Evolutionary conservation across 2,113 vertebrate genomes (phyloP).

Genomic region (Semnornis frantzii): DNA sequence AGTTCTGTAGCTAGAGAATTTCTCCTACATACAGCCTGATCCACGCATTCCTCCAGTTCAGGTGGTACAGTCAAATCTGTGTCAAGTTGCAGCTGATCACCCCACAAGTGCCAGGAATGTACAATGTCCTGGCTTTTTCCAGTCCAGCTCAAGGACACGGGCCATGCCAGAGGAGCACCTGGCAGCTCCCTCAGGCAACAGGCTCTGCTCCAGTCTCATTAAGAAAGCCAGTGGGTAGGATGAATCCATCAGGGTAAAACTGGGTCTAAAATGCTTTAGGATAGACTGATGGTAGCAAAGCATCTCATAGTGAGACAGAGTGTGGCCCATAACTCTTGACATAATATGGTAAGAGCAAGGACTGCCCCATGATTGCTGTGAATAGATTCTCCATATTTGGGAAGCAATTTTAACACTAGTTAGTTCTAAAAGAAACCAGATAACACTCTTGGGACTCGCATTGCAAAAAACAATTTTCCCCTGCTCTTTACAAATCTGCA

Average conservation of each 20-base stretch:
- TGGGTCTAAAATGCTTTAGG: neutral
- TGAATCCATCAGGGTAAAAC: neutral
- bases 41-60: neutral
- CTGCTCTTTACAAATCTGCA: neutral
- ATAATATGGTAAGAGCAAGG: neutral
- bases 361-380: accelerated
- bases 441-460: neutral
- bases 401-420: neutral
- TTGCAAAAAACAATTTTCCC: neutral
- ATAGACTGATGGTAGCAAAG: neutral
- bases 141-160: constrained; percentile 2
- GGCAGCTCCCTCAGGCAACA: constrained; percentile 5
- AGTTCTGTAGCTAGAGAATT: neutral
- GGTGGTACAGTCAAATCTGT: neutral
- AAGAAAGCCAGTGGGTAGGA: neutral
- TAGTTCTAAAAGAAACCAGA: neutral
- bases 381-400: neutral
- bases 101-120: neutral
- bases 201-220: constrained; percentile 30
- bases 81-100: neutral
- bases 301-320: neutral
- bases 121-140: neutral
- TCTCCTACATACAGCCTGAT: neutral
- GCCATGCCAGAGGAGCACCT: constrained; percentile 16
- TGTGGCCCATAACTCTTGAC: neutral